phyloP scores from a whole-genome alignment of 2,113 vertebrate genomes.

The Carassius auratus region DNA sequence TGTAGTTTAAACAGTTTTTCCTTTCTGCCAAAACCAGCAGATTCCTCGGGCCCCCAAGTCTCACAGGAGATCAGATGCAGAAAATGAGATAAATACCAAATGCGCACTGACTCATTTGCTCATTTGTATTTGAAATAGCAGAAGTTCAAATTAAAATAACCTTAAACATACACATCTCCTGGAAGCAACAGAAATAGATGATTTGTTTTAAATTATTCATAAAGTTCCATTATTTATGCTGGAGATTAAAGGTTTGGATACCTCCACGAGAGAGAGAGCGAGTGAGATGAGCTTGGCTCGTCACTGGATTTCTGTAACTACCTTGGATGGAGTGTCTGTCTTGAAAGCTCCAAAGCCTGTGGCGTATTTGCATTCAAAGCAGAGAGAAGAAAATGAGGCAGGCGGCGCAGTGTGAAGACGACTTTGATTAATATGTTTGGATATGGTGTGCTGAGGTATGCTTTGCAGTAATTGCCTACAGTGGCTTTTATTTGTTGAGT shows the following conservation, averaged over 20 bases:
- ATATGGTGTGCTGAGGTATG: conserved; percentile 71
- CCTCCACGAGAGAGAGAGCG: conserved; percentile 60
- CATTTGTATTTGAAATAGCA: conserved; percentile 71
- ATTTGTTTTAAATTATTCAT: conserved; percentile 81
- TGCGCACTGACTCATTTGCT: conserved; percentile 70
- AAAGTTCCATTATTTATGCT: conserved; percentile 81
- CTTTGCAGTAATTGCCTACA: conserved; percentile 71
- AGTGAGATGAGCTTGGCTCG: conserved; percentile 51
- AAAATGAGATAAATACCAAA: conserved; percentile 62
- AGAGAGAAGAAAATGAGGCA: conserved; percentile 69
- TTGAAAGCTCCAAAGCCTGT: conserved; percentile 69
- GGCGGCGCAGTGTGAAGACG: conserved; percentile 55
- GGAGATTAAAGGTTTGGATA: conserved; percentile 78
- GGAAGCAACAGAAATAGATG: conserved; percentile 70
- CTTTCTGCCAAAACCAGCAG: conserved; percentile 60
- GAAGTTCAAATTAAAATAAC: conserved; percentile 80
- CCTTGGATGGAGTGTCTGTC: conserved; percentile 57
- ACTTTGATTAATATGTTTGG: conserved; percentile 73
- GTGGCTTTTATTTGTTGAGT: conserved; percentile 63
- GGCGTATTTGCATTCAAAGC: conserved; percentile 80
- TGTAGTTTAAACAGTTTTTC: conserved; percentile 57
- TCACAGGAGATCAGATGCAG: conserved; percentile 57
- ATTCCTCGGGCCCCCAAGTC: conserved; percentile 54
- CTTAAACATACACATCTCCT: conserved; percentile 75
- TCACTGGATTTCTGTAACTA: conserved; percentile 68